A percentile compares a stretch with the other conserved stretches of the same genome.
Conservation (phyloP, 2,888 invertebrate species). For the Lochmaea capreae region DNA sequence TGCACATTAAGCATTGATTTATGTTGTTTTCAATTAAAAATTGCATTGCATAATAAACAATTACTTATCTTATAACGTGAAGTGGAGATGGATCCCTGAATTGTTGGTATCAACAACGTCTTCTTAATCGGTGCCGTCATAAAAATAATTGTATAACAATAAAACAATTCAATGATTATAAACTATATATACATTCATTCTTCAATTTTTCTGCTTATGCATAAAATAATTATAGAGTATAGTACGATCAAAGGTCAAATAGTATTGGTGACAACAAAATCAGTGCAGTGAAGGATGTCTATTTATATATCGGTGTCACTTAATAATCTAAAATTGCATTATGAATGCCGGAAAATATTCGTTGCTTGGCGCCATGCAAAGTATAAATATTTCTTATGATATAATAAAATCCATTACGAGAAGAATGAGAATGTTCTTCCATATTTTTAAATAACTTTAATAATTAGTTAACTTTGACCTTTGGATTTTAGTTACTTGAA, state of each 20-base stretch:
- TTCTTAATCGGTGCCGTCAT: background rate
- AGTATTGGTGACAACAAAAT: slow-evolving; percentile 35
- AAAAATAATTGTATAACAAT: background rate
- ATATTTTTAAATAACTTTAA: background rate
- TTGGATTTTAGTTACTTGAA: background rate
- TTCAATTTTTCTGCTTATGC: background rate
- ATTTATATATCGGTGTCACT: slow-evolving; percentile 38
- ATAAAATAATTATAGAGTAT: background rate
- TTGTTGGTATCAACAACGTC: background rate
- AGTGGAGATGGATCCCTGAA: background rate
- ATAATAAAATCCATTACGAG: background rate
- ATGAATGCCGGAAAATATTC: slow-evolving; percentile 43
- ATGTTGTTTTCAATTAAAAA: too few species aligned
- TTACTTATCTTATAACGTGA: background rate
- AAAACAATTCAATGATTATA: background rate
- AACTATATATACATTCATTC: background rate
- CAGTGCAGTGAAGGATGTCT: slow-evolving; percentile 36
- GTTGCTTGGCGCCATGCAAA: slow-evolving; percentile 36
- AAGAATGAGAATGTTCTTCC: background rate
- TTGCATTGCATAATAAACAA: background rate
- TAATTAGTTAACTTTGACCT: background rate
- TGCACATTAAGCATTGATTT: too few species aligned
- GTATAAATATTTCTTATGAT: slow-evolving; percentile 35
- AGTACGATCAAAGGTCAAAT: slow-evolving; percentile 34
- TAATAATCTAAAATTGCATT: slow-evolving; percentile 38